Conservation (phyloP, 2,113 vertebrate genomes). For the Brachirus orientalis region DNA sequence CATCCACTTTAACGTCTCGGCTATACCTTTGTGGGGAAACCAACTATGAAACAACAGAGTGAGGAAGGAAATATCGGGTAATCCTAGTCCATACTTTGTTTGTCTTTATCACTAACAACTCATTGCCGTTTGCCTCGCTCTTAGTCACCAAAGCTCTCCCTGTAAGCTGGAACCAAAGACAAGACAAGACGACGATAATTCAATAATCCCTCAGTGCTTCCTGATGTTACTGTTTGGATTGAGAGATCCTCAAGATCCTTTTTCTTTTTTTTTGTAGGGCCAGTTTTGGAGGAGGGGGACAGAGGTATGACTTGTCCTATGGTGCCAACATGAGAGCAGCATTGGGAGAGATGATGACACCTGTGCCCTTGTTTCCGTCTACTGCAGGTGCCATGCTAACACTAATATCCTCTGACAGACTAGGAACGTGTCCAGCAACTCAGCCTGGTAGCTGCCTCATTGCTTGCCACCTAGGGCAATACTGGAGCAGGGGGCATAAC, state of each 20-base stretch:
- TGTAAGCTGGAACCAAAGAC: too few relatives aligned
- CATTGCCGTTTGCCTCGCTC: too few relatives aligned
- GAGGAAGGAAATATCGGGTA: too few relatives aligned
- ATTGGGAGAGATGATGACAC: slow-evolving; percentile 81
- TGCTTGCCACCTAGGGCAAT: slow-evolving; percentile 82
- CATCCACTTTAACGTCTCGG: too few relatives aligned
- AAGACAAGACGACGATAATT: slow-evolving; percentile 3
- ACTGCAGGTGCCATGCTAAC: slow-evolving; percentile 88
- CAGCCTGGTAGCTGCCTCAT: slow-evolving; percentile 67
- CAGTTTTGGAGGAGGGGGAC: slow-evolving; percentile 6
- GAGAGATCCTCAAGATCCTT: too few relatives aligned
- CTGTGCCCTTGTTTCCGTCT: slow-evolving; percentile 86
- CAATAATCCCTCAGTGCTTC: too few relatives aligned
- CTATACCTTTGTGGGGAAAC: too few relatives aligned
- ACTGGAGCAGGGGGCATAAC: slow-evolving; percentile 74
- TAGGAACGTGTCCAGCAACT: slow-evolving; percentile 72
- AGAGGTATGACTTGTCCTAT: slow-evolving; percentile 27
- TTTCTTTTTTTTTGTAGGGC: slow-evolving; percentile 15
- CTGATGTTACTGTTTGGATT: too few relatives aligned
- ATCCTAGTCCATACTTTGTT: too few relatives aligned
- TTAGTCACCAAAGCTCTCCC: too few relatives aligned
- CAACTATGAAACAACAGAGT: too few relatives aligned
- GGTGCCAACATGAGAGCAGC: slow-evolving; percentile 46
- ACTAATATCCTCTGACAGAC: slow-evolving; percentile 88
- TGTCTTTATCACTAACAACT: too few relatives aligned